These are phyloP conservation scores for Rhodophaea formosa DNA, from an alignment of 2,888 invertebrate genomes.

Conservation along the genomic window DNA sequence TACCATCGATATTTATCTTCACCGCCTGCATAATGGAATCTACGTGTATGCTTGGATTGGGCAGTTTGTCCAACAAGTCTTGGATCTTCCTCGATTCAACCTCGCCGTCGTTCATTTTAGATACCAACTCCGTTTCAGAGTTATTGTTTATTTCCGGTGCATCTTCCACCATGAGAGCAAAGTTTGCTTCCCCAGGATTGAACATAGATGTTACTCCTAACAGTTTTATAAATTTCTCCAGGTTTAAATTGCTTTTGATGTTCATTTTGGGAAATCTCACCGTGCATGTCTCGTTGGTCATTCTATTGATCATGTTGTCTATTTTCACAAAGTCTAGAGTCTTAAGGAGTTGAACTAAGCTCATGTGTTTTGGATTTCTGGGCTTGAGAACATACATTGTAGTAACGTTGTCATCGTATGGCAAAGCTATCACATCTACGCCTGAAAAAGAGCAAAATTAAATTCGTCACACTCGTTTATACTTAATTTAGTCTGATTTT, in stretches of 20 bases:
- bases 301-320: conserved; percentile 69
- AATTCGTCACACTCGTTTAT: too few species aligned
- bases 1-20: conserved; percentile 81
- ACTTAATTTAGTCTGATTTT: too few species aligned
- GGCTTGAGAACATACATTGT: conserved; percentile 86
- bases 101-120: conserved; percentile 39
- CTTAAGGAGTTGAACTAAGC: conserved; percentile 70
- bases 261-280: conserved; percentile 87
- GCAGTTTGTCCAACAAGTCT: conserved; percentile 47
- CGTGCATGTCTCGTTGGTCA: conserved; percentile 71
- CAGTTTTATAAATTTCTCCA: conserved; percentile 77
- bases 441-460: conserved; percentile 48
- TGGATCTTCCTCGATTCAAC: conserved; percentile 36
- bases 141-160: conserved; percentile 34
- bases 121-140: conserved; percentile 47
- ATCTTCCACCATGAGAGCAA: conserved; percentile 82
- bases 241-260: conserved; percentile 79
- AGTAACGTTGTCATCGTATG: conserved; percentile 85
- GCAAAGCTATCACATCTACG: conserved; percentile 84
- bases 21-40: conserved; percentile 85
- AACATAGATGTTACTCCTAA: conserved; percentile 85
- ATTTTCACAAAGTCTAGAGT: conserved; percentile 71
- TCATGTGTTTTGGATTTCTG: conserved; percentile 51
- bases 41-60: conserved; percentile 83
- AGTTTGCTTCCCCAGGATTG: conserved; percentile 80